phyloP scores from a whole-genome alignment of 1,140 invertebrate genomes.

The Probaryconus sp. region DNA sequence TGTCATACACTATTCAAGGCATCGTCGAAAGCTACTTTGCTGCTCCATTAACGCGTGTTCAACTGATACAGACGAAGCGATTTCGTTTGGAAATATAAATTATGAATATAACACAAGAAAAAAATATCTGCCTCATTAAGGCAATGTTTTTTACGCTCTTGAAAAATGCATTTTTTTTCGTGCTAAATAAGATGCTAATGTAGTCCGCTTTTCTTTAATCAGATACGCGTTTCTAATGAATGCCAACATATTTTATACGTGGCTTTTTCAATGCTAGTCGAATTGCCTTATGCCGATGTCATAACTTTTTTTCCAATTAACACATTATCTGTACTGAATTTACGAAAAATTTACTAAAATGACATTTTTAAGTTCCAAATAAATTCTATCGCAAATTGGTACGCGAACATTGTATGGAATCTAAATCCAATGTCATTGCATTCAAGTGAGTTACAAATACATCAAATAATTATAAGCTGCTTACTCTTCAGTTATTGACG shows the following conservation, averaged over 20 bases:
- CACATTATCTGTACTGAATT: too few relatives aligned
- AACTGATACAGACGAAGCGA: neutral
- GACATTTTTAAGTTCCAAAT: too few relatives aligned
- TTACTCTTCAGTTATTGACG: too few relatives aligned
- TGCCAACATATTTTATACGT: conserved; percentile 40
- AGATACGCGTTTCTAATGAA: conserved; percentile 33
- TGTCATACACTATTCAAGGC: conserved; percentile 16
- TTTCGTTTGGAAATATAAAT: neutral
- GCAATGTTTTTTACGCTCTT: conserved; percentile 6
- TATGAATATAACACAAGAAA: neutral
- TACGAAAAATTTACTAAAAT: too few relatives aligned
- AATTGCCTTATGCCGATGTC: too few relatives aligned
- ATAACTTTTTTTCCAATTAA: too few relatives aligned
- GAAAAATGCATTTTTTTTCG: conserved; percentile 1
- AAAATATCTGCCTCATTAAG: conserved; percentile 13
- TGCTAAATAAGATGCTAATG: conserved; percentile 36
- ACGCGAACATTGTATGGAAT: too few relatives aligned
- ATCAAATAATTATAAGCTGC: too few relatives aligned
- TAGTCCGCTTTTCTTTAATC: conserved; percentile 30
- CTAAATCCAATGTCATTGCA: too few relatives aligned
- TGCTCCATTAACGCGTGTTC: conserved; percentile 29
- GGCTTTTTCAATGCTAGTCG: too few relatives aligned
- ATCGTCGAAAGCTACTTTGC: conserved; percentile 5
- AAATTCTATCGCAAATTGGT: too few relatives aligned
- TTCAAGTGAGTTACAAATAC: too few relatives aligned